phyloP scores from a whole-genome alignment of 92 coral and sea anemone genomes.

The Meandrina meandrites region DNA sequence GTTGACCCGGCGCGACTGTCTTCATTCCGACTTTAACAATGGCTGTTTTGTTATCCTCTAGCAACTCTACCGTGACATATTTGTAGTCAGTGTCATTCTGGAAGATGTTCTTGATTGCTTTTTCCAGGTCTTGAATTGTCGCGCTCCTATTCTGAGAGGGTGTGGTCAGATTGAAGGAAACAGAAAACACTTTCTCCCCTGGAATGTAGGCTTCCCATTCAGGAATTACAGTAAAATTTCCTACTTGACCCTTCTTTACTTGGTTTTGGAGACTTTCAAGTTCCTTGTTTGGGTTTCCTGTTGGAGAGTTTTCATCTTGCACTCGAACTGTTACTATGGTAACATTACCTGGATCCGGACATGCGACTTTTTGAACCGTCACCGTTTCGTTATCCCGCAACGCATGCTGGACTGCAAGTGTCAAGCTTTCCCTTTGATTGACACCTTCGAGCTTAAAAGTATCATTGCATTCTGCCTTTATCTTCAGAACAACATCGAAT shows the following conservation, averaged over 20 bases:
- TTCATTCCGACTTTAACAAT: slow-evolving; percentile 45
- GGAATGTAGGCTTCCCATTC: slow-evolving; percentile 41
- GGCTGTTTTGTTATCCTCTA: slow-evolving; percentile 4
- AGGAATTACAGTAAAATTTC: background rate
- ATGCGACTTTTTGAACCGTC: slow-evolving; percentile 17
- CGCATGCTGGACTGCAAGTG: background rate
- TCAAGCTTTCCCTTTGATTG: background rate
- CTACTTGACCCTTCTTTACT: background rate
- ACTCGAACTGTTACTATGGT: slow-evolving; percentile 38
- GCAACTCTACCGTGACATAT: slow-evolving; percentile 19
- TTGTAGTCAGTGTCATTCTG: slow-evolving; percentile 2
- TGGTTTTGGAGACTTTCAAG: slow-evolving; percentile 12
- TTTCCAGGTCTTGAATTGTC: background rate
- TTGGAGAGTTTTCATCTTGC: background rate
- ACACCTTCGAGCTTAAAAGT: slow-evolving; percentile 1
- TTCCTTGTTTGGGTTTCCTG: slow-evolving; percentile 7
- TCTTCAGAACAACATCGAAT: slow-evolving; percentile 27
- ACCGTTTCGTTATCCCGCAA: slow-evolving; percentile 23
- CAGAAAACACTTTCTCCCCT: slow-evolving; percentile 31
- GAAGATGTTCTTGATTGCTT: background rate
- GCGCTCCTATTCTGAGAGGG: background rate
- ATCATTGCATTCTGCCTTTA: background rate
- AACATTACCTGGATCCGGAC: background rate
- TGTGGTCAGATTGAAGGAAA: background rate
- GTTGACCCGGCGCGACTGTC: slow-evolving; percentile 19